Base-by-base conservation (phyloP, 1,140 invertebrate genomes). In the Neodiprion pinetum region DNA sequence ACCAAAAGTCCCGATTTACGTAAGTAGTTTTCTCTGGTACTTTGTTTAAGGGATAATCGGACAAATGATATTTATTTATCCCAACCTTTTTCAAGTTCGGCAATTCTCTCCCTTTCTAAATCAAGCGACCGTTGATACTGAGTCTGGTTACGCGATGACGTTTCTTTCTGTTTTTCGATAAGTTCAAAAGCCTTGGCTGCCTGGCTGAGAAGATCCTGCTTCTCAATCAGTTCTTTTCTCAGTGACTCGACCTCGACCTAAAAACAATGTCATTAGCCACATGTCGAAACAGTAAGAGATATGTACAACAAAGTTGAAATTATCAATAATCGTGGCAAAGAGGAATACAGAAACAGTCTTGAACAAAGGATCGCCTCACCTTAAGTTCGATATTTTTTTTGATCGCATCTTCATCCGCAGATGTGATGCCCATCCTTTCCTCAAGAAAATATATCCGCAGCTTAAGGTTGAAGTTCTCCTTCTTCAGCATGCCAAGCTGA, bases 381-480 rank as follows among this genome's bases (percentile, higher is more conserved):
- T 96, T 94, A 11, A 95, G 84, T 82, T 96, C 94, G 66, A 96
- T 93, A 80, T 94, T 93, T 80, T 94, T 92, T 83, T 94, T 94
- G 50, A 93, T 89, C 1, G 91, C 84, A 86, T 92, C 91, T 70
- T 90, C 90, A 77, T 93, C 91, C 1, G 87, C 87, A 1, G 89
- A 89, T 80, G 91, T 87, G 80, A 91, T 86, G 76, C 93, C 93
- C 86, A 96, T 92, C 78, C 93, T 91, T 86, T 98, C 96, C 84
- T 98, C 96, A 70, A 97, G 88, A 84, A 97, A 96, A 87, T 97
- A 98, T 75, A 98, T 95, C 47, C 96, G 90, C 68, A 97, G 87
- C 86, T 97, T 98, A 1, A 98, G 88, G 86, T 96, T 95, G 82
- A 98, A 98, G 86, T 98, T 98, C 83, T 98, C 96, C 82, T 97